Percentiles rank a stretch among this genome's conserved stretches.
Evolutionary conservation across 2,113 vertebrate species (phyloP).

Genomic region (Tympanuchus pallidicinctus): DNA sequence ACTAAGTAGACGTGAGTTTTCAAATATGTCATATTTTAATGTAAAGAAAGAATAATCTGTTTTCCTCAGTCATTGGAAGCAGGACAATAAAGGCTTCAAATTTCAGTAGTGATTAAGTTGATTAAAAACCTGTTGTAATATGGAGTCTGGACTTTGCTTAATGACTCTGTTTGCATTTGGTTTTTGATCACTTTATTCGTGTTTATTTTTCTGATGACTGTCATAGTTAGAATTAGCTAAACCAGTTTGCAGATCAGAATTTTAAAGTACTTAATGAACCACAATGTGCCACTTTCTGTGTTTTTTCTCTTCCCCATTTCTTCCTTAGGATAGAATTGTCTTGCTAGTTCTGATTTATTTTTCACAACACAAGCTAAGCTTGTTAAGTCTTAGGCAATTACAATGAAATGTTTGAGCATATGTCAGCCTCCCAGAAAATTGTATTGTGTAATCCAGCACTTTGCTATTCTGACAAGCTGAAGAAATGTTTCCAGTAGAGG

Average conservation of each 20-base stretch:
- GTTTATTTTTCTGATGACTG: neutral
- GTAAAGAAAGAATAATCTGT: neutral
- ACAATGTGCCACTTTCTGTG: neutral
- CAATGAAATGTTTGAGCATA: slow-evolving; percentile 28
- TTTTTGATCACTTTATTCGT: neutral
- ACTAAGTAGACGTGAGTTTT: neutral
- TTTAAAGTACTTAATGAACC: neutral
- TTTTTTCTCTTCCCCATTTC: neutral
- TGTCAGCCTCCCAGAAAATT: slow-evolving; percentile 30
- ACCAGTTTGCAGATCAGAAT: neutral
- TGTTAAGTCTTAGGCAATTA: slow-evolving; percentile 47
- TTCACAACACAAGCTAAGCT: slow-evolving; percentile 5
- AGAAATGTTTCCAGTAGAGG: slow-evolving; percentile 27
- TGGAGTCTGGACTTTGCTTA: neutral
- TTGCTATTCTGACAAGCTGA: slow-evolving; percentile 32
- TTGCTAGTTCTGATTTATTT: slow-evolving; percentile 27
- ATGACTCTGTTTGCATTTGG: neutral
- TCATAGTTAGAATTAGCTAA: neutral
- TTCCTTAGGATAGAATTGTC: neutral
- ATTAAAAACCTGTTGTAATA: neutral
- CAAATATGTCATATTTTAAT: neutral
- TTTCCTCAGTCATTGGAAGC: neutral
- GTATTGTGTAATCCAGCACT: slow-evolving; percentile 16
- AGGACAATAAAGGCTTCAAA: neutral
- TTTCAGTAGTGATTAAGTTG: neutral